These are phyloP conservation scores for Manis javanica DNA, from an alignment of 2,797 vertebrate genomes.

Conservation along the genomic window DNA sequence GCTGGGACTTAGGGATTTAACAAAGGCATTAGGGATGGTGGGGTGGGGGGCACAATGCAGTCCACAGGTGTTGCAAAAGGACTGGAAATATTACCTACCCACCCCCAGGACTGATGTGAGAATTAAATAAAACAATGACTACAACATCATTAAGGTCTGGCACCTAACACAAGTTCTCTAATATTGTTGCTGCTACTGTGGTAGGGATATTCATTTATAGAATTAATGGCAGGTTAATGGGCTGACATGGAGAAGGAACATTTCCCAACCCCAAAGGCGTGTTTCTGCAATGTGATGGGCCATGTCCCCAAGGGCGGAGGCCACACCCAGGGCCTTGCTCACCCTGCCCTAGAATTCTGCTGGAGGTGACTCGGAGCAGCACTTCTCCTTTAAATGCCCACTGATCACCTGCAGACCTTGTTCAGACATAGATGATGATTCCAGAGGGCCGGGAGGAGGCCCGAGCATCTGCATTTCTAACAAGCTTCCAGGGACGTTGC, in stretches of 20 bases:
- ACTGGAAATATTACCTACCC: background rate
- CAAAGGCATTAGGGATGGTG: too few relatives aligned
- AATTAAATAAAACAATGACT: background rate
- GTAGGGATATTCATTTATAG: background rate
- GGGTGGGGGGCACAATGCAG: background rate
- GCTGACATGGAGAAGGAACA: background rate
- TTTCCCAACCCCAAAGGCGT: background rate
- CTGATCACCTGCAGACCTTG: background rate
- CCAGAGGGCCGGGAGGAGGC: background rate
- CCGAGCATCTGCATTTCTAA: background rate
- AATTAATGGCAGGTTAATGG: background rate
- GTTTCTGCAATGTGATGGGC: accelerated
- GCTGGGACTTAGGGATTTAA: too few relatives aligned
- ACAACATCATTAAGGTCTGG: background rate
- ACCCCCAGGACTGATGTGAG: background rate
- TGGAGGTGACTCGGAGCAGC: background rate
- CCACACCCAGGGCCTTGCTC: too few relatives aligned
- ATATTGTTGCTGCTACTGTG: background rate
- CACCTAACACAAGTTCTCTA: background rate
- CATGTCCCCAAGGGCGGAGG: background rate
- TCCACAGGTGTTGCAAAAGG: background rate
- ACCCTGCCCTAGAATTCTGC: background rate
- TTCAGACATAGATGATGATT: background rate
- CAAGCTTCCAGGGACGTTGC: background rate
- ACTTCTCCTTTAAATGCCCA: too few relatives aligned